These are phyloP conservation scores for Coelinius sp. DNA, from an alignment of 2,888 invertebrate species.

Conservation along the genomic window DNA sequence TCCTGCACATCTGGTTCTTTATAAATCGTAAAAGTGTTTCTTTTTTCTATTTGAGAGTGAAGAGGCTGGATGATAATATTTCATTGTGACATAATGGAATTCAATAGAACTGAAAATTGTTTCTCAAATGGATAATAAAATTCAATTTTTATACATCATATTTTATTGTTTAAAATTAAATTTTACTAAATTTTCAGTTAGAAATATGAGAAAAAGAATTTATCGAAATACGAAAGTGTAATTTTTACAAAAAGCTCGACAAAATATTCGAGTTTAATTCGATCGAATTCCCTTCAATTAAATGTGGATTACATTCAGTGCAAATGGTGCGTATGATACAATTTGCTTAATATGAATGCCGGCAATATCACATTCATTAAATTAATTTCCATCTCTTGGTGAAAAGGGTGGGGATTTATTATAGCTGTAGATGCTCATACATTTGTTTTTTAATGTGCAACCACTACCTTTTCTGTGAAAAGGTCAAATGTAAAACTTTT, in stretches of 20 bases:
- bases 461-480: background rate
- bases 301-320: background rate
- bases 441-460: background rate
- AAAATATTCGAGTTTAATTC: background rate
- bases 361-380: background rate
- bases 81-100: background rate
- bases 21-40: background rate
- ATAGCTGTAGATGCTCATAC: background rate
- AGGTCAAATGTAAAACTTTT: background rate
- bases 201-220: no score
- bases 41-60: background rate
- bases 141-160: no score
- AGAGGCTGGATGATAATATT: background rate
- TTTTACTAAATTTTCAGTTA: background rate
- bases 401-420: background rate
- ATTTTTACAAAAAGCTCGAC: background rate
- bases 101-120: background rate
- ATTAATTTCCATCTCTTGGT: background rate
- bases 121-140: background rate
- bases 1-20: conserved; percentile 3
- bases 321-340: background rate
- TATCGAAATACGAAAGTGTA: background rate
- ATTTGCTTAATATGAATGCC: background rate
- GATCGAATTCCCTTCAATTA: background rate
- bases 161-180: background rate